Conservation (phyloP, 2,113 vertebrate species). For the Nannospalax galili region DNA sequence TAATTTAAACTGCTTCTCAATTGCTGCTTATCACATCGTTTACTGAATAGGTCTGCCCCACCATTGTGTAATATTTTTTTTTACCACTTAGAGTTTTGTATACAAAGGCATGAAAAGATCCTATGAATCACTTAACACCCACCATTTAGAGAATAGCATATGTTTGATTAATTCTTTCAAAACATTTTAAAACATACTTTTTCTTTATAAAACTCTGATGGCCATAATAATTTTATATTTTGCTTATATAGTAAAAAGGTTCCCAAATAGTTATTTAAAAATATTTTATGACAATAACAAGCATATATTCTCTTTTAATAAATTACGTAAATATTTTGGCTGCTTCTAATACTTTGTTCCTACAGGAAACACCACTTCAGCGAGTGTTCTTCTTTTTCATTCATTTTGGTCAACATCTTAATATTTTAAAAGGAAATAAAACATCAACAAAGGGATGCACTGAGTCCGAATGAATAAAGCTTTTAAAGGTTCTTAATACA, state of each 20-base stretch:
- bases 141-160: background rate
- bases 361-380: background rate
- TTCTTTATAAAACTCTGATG: slow-evolving; percentile 35
- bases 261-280: background rate
- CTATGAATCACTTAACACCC: background rate
- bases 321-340: background rate
- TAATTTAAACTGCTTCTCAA: slow-evolving; percentile 28
- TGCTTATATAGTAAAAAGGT: slow-evolving; percentile 3
- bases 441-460: background rate
- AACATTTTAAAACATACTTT: background rate
- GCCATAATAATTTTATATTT: slow-evolving; percentile 2
- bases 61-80: background rate
- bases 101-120: background rate
- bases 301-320: background rate
- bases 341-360: background rate
- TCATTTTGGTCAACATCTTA: background rate
- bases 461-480: background rate
- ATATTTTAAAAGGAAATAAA: background rate
- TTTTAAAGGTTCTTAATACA: background rate
- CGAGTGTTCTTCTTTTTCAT: background rate
- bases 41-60: background rate
- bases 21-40: slow-evolving; percentile 11
- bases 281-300: background rate
- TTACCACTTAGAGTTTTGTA: background rate
- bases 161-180: slow-evolving; percentile 6